A percentile compares a stretch with the other conserved stretches of the same genome.
Conservation (phyloP, 1,140 invertebrate genomes). For the Rhizoglyphus robini region DNA sequence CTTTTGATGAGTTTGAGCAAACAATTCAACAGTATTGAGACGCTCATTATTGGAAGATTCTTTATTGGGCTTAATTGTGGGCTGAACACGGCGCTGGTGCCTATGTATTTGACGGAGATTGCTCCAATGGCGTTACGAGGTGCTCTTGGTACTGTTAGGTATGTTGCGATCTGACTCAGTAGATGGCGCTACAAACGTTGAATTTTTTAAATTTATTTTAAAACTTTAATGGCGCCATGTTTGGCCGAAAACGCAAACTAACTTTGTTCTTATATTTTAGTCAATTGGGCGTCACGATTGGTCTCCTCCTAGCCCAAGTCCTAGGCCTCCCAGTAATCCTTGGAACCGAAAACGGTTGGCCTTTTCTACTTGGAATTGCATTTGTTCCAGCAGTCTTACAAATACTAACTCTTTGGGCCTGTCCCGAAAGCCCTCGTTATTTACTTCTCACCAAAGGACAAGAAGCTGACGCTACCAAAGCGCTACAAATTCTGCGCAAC, state of each 20-base stretch:
- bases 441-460: conserved; percentile 83
- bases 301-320: conserved; percentile 69
- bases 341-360: conserved; percentile 82
- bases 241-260: too few species aligned
- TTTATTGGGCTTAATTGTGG: conserved; percentile 93
- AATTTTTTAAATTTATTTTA: too few species aligned
- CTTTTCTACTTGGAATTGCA: conserved; percentile 67
- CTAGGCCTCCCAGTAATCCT: conserved; percentile 81
- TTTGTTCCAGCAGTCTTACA: conserved; percentile 80
- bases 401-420: conserved; percentile 73
- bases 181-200: too few species aligned
- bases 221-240: too few species aligned
- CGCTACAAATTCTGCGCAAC: conserved; percentile 62
- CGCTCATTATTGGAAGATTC: conserved; percentile 89
- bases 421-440: conserved; percentile 79
- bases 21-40: conserved; percentile 77
- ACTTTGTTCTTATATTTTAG: too few species aligned
- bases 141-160: conserved; percentile 52
- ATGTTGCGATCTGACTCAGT: too few species aligned
- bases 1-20: conserved; percentile 89
- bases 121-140: conserved; percentile 82
- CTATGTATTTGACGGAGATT: conserved; percentile 91
- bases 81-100: conserved; percentile 83
- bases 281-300: conserved; percentile 83
- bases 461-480: conserved; percentile 78